Conservation (phyloP, 2,797 vertebrate genomes). For the Leuciscus waleckii region DNA sequence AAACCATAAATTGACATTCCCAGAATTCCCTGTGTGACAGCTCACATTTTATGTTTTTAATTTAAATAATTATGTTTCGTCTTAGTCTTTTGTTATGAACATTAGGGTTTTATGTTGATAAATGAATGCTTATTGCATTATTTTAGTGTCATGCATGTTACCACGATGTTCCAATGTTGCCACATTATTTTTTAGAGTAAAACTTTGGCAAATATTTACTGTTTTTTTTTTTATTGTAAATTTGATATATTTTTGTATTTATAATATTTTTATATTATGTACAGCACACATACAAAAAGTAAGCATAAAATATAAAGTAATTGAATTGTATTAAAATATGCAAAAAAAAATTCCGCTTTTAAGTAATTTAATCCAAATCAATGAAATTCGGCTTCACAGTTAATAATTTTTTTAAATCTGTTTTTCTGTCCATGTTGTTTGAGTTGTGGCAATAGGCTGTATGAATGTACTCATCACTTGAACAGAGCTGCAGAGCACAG, state of each 20-base stretch:
- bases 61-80: not conserved
- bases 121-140: not conserved
- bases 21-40: not conserved
- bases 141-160: not conserved
- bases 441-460: not conserved
- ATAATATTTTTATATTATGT: not conserved
- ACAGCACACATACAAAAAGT: not conserved
- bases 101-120: not conserved
- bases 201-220: not conserved
- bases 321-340: not conserved
- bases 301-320: not conserved
- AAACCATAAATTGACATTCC: not conserved
- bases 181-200: not conserved
- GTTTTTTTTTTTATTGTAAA: not conserved
- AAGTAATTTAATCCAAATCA: not conserved
- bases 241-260: not conserved
- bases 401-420: not conserved
- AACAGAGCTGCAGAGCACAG: slow-evolving; percentile 18
- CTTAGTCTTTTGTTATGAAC: not conserved
- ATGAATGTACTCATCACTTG: not conserved
- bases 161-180: not conserved
- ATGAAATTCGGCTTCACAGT: not conserved
- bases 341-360: not conserved
- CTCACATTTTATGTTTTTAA: not conserved
- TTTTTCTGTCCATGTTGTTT: not conserved